These are phyloP conservation scores for Rhimphoctona megacephalus DNA, from an alignment of 2,888 invertebrate genomes.

Conservation along the genomic window DNA sequence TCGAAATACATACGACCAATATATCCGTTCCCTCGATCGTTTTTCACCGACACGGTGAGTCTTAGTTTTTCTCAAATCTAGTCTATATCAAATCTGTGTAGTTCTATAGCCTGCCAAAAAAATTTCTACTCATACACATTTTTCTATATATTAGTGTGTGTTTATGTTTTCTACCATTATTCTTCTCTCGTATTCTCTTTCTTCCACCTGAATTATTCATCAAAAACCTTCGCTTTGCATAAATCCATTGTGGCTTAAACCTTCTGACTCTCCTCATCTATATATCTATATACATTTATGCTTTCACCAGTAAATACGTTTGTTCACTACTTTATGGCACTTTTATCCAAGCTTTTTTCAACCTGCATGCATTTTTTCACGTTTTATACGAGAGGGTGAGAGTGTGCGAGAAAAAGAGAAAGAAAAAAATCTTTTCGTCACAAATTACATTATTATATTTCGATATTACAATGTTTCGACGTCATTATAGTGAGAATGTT, in stretches of 20 bases:
- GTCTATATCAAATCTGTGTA: conserved; percentile 63
- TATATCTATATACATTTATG: neutral
- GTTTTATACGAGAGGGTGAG: neutral
- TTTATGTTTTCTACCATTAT: conserved; percentile 68
- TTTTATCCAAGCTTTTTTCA: conserved; percentile 58
- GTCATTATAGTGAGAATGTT: neutral
- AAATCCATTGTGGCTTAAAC: conserved; percentile 47
- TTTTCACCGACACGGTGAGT: conserved; percentile 84
- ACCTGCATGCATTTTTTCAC: conserved; percentile 21
- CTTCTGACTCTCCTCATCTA: neutral
- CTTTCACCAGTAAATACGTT: conserved; percentile 36
- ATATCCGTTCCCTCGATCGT: conserved; percentile 77
- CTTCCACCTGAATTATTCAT: conserved; percentile 37
- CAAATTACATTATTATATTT: conserved; percentile 15
- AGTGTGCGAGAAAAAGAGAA: neutral
- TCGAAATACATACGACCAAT: conserved; percentile 77
- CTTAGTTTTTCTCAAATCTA: conserved; percentile 73
- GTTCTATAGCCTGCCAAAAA: conserved; percentile 47
- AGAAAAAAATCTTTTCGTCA: neutral
- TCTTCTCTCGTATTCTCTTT: conserved; percentile 59
- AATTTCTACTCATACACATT: conserved; percentile 23
- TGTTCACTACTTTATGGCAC: conserved; percentile 51
- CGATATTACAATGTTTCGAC: neutral
- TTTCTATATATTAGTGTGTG: neutral
- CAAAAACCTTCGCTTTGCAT: conserved; percentile 43